These are phyloP conservation scores for Bothrops jararaca DNA, from an alignment of 2,113 vertebrate species.

Conservation along the genomic window DNA sequence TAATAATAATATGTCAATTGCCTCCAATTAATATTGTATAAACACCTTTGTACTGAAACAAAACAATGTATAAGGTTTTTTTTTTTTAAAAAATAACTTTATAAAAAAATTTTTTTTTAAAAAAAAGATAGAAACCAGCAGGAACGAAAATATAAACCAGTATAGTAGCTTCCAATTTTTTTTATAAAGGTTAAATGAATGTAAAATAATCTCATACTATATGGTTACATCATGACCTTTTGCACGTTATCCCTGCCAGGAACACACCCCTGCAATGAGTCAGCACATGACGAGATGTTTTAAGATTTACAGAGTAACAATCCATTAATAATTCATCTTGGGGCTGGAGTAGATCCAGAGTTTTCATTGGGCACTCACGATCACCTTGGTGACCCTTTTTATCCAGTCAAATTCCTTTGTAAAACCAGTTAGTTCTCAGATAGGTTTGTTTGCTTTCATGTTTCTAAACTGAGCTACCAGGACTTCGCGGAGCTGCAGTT, in stretches of 20 bases:
- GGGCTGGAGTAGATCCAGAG: background rate
- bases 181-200: background rate
- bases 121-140: background rate
- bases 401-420: background rate
- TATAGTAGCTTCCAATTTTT: background rate
- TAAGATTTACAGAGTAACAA: background rate
- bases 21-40: background rate
- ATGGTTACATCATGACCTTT: background rate
- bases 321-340: background rate
- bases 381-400: background rate
- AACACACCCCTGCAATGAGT: fast-evolving
- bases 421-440: background rate
- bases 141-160: background rate
- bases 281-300: background rate
- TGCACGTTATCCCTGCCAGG: background rate
- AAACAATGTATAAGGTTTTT: background rate
- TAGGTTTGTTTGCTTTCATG: background rate
- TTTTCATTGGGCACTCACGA: background rate
- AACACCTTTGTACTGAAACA: background rate
- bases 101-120: background rate
- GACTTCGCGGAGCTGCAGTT: background rate
- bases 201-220: background rate
- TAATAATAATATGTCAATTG: background rate
- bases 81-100: too few species aligned
- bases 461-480: background rate